Percentiles rank a stretch among this genome's conserved stretches.
These are phyloP conservation scores for Alces alces DNA, from an alignment of 2,113 vertebrate genomes.

Conservation along the genomic window DNA sequence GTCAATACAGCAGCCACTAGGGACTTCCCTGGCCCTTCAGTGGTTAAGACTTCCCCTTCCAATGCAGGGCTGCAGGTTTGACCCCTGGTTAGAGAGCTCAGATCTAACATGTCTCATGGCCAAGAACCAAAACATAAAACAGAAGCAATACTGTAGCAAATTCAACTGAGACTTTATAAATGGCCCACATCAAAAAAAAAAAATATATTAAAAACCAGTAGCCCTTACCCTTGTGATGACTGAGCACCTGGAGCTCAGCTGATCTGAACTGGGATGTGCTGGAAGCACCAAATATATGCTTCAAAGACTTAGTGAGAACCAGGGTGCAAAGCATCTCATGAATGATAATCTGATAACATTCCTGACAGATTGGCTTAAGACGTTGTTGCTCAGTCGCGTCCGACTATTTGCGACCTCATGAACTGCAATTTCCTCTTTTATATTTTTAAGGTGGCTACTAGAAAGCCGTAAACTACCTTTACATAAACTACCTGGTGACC, in stretches of 20 bases:
- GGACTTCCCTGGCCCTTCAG: neutral
- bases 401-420: neutral
- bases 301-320: neutral
- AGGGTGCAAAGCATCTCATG: rapidly evolving
- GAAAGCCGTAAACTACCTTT: rapidly evolving
- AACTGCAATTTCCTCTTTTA: neutral
- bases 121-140: neutral
- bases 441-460: neutral
- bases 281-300: too few relatives aligned
- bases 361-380: neutral
- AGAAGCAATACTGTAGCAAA: neutral
- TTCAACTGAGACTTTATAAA: neutral
- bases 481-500: too few relatives aligned
- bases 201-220: neutral
- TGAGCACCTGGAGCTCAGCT: rapidly evolving
- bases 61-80: neutral
- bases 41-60: neutral
- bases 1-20: neutral
- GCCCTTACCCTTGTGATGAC: neutral
- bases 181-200: neutral
- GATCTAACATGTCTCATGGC: neutral
- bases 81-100: neutral
- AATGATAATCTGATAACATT: neutral
- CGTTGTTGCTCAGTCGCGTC: neutral
- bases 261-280: neutral